Conservation (phyloP, 2,113 vertebrate genomes). For the Paralichthys olivaceus region DNA sequence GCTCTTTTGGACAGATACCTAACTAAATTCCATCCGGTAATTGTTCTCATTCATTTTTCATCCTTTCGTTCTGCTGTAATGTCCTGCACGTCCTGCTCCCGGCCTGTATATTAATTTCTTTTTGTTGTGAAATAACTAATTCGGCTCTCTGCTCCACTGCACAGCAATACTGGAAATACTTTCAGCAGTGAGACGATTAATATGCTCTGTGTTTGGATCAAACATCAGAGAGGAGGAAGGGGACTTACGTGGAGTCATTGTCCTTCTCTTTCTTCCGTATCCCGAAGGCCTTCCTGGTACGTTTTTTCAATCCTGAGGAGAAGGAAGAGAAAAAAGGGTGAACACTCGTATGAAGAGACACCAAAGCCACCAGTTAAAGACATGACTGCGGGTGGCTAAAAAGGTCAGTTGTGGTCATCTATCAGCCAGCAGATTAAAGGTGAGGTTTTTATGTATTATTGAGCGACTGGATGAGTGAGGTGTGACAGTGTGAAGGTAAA, state of each 20-base stretch:
- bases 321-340: conserved; percentile 28
- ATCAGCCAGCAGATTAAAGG: conserved; percentile 48
- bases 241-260: conserved; percentile 94
- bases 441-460: conserved; percentile 66
- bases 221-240: not conserved
- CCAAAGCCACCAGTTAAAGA: conserved; percentile 22
- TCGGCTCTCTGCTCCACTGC: too few species aligned
- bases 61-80: conserved; percentile 5
- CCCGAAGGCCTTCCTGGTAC: conserved; percentile 98
- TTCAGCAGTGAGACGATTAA: not conserved
- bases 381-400: conserved; percentile 27
- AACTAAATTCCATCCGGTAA: not conserved
- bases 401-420: conserved; percentile 23
- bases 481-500: conserved; percentile 26
- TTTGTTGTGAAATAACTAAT: not conserved
- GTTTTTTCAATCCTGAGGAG: conserved; percentile 97
- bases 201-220: not conserved
- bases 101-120: not conserved
- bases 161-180: too few species aligned
- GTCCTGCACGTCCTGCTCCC: not conserved
- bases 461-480: conserved; percentile 39
- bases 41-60: conserved; percentile 13
- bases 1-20: too few species aligned
- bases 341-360: conserved; percentile 9
- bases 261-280: conserved; percentile 99